Percentiles rank a stretch among this genome's conserved stretches.
phyloP scores from a whole-genome alignment of 2,113 vertebrate genomes.

The Zosterops borbonicus region DNA sequence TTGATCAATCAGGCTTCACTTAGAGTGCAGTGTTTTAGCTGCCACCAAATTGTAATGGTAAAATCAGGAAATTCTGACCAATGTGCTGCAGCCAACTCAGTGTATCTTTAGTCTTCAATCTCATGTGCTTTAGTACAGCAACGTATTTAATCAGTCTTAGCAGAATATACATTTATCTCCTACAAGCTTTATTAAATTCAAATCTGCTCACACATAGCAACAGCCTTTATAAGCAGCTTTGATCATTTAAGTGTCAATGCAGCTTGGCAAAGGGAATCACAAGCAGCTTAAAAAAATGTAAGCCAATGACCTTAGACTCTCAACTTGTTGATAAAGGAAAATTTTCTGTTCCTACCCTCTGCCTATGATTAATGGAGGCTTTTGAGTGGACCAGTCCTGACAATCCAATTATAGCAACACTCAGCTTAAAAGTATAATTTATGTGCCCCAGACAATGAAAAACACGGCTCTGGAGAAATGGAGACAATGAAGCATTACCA shows the following conservation, averaged over 20 bases:
- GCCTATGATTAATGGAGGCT: slow-evolving; percentile 47
- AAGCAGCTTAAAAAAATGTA: slow-evolving; percentile 63
- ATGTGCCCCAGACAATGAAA: slow-evolving; percentile 49
- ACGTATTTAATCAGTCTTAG: slow-evolving; percentile 40
- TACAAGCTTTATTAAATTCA: slow-evolving; percentile 61
- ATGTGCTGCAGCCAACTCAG: neutral
- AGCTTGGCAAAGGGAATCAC: slow-evolving; percentile 57
- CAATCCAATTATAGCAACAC: slow-evolving; percentile 56
- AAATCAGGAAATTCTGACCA: slow-evolving; percentile 20
- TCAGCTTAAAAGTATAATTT: slow-evolving; percentile 51
- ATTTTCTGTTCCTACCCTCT: neutral
- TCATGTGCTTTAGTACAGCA: slow-evolving; percentile 8
- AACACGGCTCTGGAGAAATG: slow-evolving; percentile 31
- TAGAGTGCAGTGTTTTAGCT: neutral
- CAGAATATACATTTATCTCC: slow-evolving; percentile 46
- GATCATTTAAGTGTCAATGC: slow-evolving; percentile 62
- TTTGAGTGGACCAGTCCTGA: slow-evolving; percentile 29
- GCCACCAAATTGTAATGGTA: neutral
- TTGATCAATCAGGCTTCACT: neutral
- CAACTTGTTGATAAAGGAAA: slow-evolving; percentile 54
- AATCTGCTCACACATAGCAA: slow-evolving; percentile 67
- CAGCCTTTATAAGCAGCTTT: slow-evolving; percentile 65
- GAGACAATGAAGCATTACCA: slow-evolving; percentile 29
- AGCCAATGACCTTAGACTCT: slow-evolving; percentile 60
- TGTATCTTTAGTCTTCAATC: neutral